These are phyloP conservation scores for Phyto melanocephala DNA, from an alignment of 2,888 invertebrate species.

Conservation along the genomic window DNA sequence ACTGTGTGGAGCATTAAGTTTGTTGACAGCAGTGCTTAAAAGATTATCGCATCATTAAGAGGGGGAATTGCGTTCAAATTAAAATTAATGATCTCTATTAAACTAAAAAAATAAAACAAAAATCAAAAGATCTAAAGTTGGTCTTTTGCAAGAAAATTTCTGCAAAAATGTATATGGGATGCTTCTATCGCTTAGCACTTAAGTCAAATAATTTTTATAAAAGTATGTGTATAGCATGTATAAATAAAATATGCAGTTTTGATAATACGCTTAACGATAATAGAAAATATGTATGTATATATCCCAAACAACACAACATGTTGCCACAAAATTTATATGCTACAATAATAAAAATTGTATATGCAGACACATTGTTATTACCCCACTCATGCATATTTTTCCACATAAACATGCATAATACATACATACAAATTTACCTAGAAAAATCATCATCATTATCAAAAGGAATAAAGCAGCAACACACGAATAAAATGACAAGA, in stretches of 20 bases:
- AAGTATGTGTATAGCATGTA: neutral
- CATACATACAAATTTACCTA: conserved; percentile 36
- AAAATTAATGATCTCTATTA: conserved; percentile 59
- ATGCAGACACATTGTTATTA: conserved; percentile 54
- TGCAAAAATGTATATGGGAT: neutral
- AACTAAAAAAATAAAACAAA: conserved; percentile 26
- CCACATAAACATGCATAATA: neutral
- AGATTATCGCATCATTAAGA: conserved; percentile 77
- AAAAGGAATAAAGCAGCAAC: conserved; percentile 20
- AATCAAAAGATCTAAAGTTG: neutral
- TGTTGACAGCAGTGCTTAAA: conserved; percentile 73
- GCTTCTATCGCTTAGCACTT: neutral
- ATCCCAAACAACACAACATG: conserved; percentile 45
- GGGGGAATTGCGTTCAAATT: conserved; percentile 68
- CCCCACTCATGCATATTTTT: neutral
- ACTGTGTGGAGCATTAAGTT: too few species aligned
- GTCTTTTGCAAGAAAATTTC: neutral
- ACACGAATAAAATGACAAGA: neutral
- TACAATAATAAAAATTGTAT: conserved; percentile 31
- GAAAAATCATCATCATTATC: conserved; percentile 59
- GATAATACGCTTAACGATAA: conserved; percentile 60
- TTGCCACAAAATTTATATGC: conserved; percentile 29
- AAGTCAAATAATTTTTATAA: neutral
- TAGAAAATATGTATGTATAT: conserved; percentile 31
- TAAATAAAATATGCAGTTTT: conserved; percentile 52